phyloP scores from a whole-genome alignment of 2,888 invertebrate genomes.

The Meiosimyza decipiens region DNA sequence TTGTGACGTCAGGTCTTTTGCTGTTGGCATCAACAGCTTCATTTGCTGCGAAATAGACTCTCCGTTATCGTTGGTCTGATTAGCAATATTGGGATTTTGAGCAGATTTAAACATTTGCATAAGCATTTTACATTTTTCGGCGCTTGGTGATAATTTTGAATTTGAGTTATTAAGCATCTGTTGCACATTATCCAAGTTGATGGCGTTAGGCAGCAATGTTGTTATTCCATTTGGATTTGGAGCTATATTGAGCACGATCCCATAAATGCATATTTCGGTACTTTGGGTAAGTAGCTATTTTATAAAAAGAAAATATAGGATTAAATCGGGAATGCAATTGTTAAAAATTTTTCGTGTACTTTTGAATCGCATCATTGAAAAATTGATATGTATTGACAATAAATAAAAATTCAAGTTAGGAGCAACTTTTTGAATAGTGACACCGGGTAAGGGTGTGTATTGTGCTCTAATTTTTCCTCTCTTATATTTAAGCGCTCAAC shows the following conservation, averaged over 20 bases:
- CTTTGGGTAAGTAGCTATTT: conserved; percentile 51
- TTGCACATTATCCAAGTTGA: conserved; percentile 60
- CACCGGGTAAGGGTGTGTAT: too few species aligned
- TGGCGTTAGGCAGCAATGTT: conserved; percentile 49
- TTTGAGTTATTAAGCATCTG: conserved; percentile 52
- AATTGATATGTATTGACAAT: too few species aligned
- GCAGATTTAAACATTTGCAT: conserved; percentile 43
- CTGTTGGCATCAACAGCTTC: conserved; percentile 16
- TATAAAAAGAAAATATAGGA: conserved; percentile 17
- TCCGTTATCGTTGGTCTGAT: background rate
- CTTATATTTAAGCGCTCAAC: too few species aligned
- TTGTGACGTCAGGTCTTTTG: background rate
- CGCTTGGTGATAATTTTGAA: conserved; percentile 49
- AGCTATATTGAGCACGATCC: conserved; percentile 55
- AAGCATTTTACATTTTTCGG: conserved; percentile 57
- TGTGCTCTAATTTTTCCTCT: too few species aligned
- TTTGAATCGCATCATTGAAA: too few species aligned
- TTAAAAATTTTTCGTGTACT: background rate
- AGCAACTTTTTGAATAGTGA: too few species aligned
- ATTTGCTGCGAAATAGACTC: conserved; percentile 35
- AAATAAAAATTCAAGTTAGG: too few species aligned
- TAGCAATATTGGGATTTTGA: conserved; percentile 25
- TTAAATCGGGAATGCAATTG: background rate
- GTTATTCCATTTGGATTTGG: conserved; percentile 61
- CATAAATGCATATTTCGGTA: conserved; percentile 61